Evolutionary conservation across 2,888 invertebrate species (phyloP).

Genomic region (Homarus gammarus): DNA sequence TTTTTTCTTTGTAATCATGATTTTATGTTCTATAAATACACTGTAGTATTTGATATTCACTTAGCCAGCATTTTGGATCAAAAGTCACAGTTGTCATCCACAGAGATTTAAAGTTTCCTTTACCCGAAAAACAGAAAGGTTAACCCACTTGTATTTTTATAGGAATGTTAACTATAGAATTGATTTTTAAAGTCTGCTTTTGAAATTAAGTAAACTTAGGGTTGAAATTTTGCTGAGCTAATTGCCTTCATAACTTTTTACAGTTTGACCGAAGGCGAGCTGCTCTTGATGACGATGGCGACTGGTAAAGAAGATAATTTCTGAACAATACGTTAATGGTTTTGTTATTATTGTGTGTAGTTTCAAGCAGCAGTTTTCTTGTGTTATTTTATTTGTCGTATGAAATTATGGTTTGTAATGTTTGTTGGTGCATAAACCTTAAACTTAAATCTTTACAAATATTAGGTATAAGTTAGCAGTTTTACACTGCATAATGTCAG

Average conservation of each 20-base stretch:
- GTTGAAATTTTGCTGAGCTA: background rate
- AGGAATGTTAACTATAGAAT: too few relatives aligned
- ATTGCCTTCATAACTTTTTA: conserved; percentile 76
- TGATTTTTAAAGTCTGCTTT: too few relatives aligned
- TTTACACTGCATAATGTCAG: background rate
- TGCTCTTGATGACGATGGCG: conserved; percentile 89
- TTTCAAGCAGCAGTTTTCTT: background rate
- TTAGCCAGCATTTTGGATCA: too few relatives aligned
- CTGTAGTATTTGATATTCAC: too few relatives aligned
- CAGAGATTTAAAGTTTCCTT: too few relatives aligned
- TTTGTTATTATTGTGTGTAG: background rate
- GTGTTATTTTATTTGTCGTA: background rate
- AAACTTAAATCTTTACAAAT: background rate
- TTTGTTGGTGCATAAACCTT: background rate
- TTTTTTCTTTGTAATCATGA: too few relatives aligned
- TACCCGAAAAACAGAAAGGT: too few relatives aligned
- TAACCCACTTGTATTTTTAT: too few relatives aligned
- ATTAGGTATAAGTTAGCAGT: background rate
- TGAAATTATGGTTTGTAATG: background rate
- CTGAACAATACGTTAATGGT: background rate
- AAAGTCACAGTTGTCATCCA: too few relatives aligned
- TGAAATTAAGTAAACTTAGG: too few relatives aligned
- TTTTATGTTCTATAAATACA: too few relatives aligned
- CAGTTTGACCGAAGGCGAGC: conserved; percentile 93
- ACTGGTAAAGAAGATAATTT: conserved; percentile 78